A percentile compares a stretch with the other conserved stretches of the same genome.
phyloP scores from a whole-genome alignment of 2,113 vertebrate genomes.

The Saimiri boliviensis region DNA sequence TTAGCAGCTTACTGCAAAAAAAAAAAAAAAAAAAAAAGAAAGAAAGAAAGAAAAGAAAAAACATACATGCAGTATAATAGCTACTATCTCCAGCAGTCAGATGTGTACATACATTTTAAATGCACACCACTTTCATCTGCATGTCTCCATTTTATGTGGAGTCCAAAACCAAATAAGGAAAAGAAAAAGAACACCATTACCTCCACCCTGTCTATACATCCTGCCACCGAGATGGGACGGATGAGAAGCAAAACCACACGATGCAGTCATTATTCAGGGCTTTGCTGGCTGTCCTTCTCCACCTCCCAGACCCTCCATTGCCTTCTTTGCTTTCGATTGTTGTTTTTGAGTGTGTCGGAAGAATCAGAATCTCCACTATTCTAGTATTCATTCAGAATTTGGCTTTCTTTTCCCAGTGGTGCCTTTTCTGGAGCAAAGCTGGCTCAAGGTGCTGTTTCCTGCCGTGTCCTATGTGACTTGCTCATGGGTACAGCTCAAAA shows the following conservation, averaged over 20 bases:
- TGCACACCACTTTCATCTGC: conserved; percentile 62
- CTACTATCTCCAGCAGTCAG: conserved; percentile 67
- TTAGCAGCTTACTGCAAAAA: conserved; percentile 77
- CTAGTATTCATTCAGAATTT: conserved; percentile 53
- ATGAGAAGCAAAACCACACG: not conserved
- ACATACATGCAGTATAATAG: conserved; percentile 28
- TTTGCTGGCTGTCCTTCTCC: not conserved
- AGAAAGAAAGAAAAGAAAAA: no score
- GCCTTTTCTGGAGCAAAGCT: not conserved
- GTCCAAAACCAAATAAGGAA: not conserved
- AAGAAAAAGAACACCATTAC: not conserved
- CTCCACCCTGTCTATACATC: not conserved
- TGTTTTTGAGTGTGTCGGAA: not conserved
- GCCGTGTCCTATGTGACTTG: not conserved
- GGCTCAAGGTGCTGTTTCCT: not conserved
- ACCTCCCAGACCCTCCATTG: not conserved
- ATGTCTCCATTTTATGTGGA: conserved; percentile 44
- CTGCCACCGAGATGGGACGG: not conserved
- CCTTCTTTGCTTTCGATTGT: not conserved
- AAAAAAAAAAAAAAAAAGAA: no score
- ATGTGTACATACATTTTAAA: conserved; percentile 76
- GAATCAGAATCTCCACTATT: conserved; percentile 21
- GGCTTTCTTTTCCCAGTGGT: not conserved
- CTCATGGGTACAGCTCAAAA: conserved; percentile 3
- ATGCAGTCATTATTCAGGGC: conserved; percentile 16